Evolutionary conservation across 2,888 invertebrate species (phyloP), one percentile per base, ranked within the genome.

Genomic region (Melinaea menophilus): DNA sequence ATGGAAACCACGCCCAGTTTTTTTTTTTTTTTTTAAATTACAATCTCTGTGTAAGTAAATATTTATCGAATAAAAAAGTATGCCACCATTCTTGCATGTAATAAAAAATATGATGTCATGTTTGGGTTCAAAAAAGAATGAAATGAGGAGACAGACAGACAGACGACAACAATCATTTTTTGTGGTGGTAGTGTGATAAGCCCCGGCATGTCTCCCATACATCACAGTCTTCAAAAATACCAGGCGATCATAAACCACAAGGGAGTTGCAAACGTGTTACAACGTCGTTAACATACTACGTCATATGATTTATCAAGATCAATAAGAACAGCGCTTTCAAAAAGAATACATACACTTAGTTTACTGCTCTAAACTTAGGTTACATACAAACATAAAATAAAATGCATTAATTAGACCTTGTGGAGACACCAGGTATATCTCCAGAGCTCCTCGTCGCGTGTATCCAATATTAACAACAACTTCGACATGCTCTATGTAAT

Each of bases 401-500:
- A 51, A 5, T 51, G 45, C 12, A 12, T 12, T 56, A 12, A 11
- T 56, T 56, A 34, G 46, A 95, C 97, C 96, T 81, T 92, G 87
- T 5, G 98, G 96, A 31, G 97, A 96, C 59, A 92, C 92, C 64
- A 98, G 86, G 73, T 92, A 91, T 55, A 97, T 93, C 75, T 95
- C 92, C 41, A 98, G 84, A 64, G 94, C 94, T 13, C 98, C 98
- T 60, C 98, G 92, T 35, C 92, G 85, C 9, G 92, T 92, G 80
- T 96, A 95, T 48, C 91, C 88, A 66, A 97, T 92, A 75, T 93
- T 94, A 3, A 94, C 86, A 65, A 92, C 86, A n/a, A 97, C 79
- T 85, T 97, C 95, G 2, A 97, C 94, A 80, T 98, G 98, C 81
- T 98, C 98, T 71, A 98, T 81, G 82, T 92, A 96, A 67, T 92